phyloP scores from a whole-genome alignment of 1,140 invertebrate species.

The Saxidomus purpurata region DNA sequence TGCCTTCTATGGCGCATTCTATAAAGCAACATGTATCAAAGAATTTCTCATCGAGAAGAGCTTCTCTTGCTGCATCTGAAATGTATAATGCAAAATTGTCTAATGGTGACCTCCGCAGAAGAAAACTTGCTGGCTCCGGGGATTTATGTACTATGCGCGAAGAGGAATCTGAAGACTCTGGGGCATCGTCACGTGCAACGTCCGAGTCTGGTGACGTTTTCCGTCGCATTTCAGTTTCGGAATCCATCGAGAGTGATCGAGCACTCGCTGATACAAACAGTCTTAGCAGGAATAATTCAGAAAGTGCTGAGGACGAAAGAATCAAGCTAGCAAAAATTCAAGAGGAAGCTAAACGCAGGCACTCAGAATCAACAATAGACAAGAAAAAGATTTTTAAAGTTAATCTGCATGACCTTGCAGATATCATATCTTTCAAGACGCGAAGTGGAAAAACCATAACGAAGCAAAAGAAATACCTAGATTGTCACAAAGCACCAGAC shows the following conservation, averaged over 20 bases:
- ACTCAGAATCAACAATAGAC: slow-evolving; percentile 53
- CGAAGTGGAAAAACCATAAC: background rate
- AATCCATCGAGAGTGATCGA: slow-evolving; percentile 32
- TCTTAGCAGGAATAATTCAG: slow-evolving; percentile 18
- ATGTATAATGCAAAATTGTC: slow-evolving; percentile 24
- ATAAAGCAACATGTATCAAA: slow-evolving; percentile 63
- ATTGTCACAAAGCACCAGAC: background rate
- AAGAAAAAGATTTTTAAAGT: background rate
- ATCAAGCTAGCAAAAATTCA: slow-evolving; percentile 37
- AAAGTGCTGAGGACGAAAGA: slow-evolving; percentile 41
- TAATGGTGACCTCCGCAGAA: slow-evolving; percentile 17
- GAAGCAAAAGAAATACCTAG: background rate
- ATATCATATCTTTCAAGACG: background rate
- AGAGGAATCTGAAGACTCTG: slow-evolving; percentile 57
- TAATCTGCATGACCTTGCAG: slow-evolving; percentile 13
- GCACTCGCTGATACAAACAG: background rate
- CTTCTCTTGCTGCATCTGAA: slow-evolving; percentile 49
- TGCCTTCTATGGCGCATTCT: slow-evolving; percentile 48
- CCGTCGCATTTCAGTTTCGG: slow-evolving; percentile 1
- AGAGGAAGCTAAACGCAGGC: slow-evolving; percentile 46
- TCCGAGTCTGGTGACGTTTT: slow-evolving; percentile 52
- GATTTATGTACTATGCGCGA: slow-evolving; percentile 62
- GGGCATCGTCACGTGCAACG: slow-evolving; percentile 32
- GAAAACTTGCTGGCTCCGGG: slow-evolving; percentile 11
- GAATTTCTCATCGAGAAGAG: slow-evolving; percentile 18